Evolutionary conservation across 2,113 vertebrate species (phyloP), one percentile per base, ranked within the genome.

Genomic region (Tetrax tetrax): DNA sequence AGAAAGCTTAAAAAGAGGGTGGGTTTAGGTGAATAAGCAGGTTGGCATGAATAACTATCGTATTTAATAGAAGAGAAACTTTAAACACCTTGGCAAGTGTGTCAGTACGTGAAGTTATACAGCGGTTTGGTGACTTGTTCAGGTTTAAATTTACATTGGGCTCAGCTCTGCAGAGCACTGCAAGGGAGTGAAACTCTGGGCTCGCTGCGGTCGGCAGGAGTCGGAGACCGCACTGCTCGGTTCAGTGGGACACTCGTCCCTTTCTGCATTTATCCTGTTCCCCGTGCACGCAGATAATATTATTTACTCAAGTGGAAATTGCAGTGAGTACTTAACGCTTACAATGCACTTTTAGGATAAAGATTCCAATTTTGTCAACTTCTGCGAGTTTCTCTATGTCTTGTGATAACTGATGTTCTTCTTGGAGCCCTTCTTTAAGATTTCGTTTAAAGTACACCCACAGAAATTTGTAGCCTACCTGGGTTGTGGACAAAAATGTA

Each of bases 51-150:
- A 90, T 88, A 92, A 54, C 65, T 78, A 29, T 22, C 8, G 72
- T 70, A 81, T 95, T 86, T 93, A 93, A 87, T 31, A 92, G 63
- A 91, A 83, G 63, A 92, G 65, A 86, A 93, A 59, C 29, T 81
- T 96, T 80, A 90, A 91, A 86, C 47, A 77, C 77, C 77, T 85
- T 82, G 92, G 74, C 75, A 79, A 94, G 75, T 68, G 50, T 72
- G 77, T 90, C 69, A 21, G 33, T 84, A 38, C 89, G 77, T 89
- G 80, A 93, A 83, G 88, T 76, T 80, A 51, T 3, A 33, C 43
- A 75, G 71, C 7, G 19, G 83, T 90, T 64, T 54, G 63, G 83
- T 78, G 91, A 72, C 78, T 89, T 83, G 45, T 71, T 95, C 7
- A 0, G 72, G 48, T 92, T 56, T 89, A 48, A 84, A 87, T 89